phyloP scores from a whole-genome alignment of 1,140 invertebrate genomes.

The Drosophila littoralis region DNA sequence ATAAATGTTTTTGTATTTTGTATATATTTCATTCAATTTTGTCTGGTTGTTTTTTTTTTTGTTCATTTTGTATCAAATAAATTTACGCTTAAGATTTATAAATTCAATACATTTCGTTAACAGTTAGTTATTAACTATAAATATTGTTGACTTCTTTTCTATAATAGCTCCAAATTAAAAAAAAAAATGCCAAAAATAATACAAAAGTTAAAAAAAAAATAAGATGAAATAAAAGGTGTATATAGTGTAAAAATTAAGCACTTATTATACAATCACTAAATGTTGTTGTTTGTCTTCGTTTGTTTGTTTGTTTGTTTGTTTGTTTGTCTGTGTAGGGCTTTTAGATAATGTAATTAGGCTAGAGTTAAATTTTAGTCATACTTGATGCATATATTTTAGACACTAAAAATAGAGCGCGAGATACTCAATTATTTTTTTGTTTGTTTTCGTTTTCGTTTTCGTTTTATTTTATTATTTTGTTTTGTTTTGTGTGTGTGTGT shows the following conservation, averaged over 20 bases:
- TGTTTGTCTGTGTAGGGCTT: constrained; percentile 49
- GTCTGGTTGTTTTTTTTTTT: constrained; percentile 29
- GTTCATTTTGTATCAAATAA: constrained; percentile 36
- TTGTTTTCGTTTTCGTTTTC: constrained; percentile 18
- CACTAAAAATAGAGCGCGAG: constrained; percentile 72
- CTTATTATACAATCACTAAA: constrained; percentile 81
- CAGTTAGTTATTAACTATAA: constrained; percentile 65
- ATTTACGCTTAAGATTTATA: constrained; percentile 68
- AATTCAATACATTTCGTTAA: constrained; percentile 77
- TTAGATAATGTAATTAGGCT: constrained; percentile 69
- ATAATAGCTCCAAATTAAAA: constrained; percentile 58
- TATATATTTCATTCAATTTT: constrained; percentile 65
- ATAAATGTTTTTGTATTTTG: constrained; percentile 27
- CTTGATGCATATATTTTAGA: constrained; percentile 52
- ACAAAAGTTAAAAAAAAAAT: constrained; percentile 53
- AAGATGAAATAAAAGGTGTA: constrained; percentile 58
- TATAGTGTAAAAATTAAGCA: constrained; percentile 59
- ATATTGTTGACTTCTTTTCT: constrained; percentile 66
- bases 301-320: constrained; percentile 61
- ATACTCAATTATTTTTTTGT: constrained; percentile 70
- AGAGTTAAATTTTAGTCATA: constrained; percentile 66
- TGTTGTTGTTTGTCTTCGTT: constrained; percentile 72
- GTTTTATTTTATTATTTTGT: constrained; percentile 43
- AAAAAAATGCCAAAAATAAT: constrained; percentile 64
- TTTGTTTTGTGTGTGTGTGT: constrained; percentile 2